Evolutionary conservation across 2,113 vertebrate species (phyloP).

Genomic region (Hucho hucho): DNA sequence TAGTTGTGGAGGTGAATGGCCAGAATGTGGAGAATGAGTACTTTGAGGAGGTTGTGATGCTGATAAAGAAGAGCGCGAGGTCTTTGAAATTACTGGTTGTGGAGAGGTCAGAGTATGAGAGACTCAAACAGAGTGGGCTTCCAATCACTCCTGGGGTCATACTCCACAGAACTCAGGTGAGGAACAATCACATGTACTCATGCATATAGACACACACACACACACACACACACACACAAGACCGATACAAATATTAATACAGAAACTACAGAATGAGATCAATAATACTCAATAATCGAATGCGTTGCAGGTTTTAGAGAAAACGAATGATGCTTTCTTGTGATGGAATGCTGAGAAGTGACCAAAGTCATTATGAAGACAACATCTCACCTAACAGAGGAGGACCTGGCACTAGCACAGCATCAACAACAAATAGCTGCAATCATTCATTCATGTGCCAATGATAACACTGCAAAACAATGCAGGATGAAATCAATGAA

Average conservation of each 20-base stretch:
- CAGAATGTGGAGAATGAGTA: conserved; percentile 53
- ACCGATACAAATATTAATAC: too few relatives aligned
- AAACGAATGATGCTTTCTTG: neutral
- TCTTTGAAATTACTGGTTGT: conserved; percentile 48
- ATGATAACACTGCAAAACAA: neutral
- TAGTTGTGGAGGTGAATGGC: conserved; percentile 73
- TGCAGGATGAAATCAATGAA: neutral
- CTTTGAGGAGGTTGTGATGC: conserved; percentile 53
- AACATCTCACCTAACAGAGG: neutral
- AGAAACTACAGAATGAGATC: too few relatives aligned
- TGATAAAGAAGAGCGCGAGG: conserved; percentile 51
- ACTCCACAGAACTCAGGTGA: conserved; percentile 25
- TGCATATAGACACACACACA: neutral
- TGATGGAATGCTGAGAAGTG: neutral
- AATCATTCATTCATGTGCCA: neutral
- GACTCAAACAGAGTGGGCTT: conserved; percentile 24
- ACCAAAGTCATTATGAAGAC: neutral
- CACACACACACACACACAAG: neutral
- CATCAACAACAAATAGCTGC: too few relatives aligned
- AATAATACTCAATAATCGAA: neutral
- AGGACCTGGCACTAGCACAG: neutral
- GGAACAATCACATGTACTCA: neutral
- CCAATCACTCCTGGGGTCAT: conserved; percentile 12
- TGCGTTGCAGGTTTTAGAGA: neutral
- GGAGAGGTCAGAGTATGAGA: conserved; percentile 39